These are phyloP conservation scores for Mobula birostris DNA, from an alignment of 2,113 vertebrate species.

Conservation along the genomic window DNA sequence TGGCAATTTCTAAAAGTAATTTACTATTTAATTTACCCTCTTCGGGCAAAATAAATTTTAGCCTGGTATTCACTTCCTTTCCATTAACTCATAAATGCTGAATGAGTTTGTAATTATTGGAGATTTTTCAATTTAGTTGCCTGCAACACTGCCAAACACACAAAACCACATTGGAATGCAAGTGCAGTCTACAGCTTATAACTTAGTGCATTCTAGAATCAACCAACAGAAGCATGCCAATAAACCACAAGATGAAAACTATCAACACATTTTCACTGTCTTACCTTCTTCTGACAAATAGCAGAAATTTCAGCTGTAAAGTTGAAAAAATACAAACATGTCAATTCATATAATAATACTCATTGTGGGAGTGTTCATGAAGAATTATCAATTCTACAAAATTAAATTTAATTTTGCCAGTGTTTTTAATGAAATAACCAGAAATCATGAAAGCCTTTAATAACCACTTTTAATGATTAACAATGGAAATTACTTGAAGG, in stretches of 20 bases:
- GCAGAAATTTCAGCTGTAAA: slow-evolving; percentile 98
- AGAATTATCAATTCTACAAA: not conserved
- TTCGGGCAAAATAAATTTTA: not conserved
- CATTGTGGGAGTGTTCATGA: not conserved
- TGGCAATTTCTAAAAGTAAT: not conserved
- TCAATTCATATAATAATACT: slow-evolving; percentile 38
- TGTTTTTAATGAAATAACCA: not conserved
- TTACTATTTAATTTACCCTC: not conserved
- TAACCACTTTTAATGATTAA: not conserved
- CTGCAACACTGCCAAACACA: slow-evolving; percentile 15
- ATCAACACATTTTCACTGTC: slow-evolving; percentile 54
- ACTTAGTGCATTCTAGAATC: slow-evolving; percentile 47
- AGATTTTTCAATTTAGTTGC: not conserved
- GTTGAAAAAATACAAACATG: slow-evolving; percentile 58
- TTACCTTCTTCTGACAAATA: slow-evolving; percentile 99
- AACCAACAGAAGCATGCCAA: slow-evolving; percentile 38
- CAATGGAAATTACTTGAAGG: not conserved
- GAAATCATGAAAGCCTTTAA: not conserved
- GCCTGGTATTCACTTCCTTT: not conserved
- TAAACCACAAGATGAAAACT: slow-evolving; percentile 34
- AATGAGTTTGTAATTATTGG: not conserved
- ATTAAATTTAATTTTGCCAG: not conserved
- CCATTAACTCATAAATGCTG: not conserved
- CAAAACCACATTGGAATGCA: not conserved
- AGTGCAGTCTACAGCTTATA: not conserved